phyloP scores from a whole-genome alignment of 1,140 invertebrate species.

The Rhopalosiphum maidis region DNA sequence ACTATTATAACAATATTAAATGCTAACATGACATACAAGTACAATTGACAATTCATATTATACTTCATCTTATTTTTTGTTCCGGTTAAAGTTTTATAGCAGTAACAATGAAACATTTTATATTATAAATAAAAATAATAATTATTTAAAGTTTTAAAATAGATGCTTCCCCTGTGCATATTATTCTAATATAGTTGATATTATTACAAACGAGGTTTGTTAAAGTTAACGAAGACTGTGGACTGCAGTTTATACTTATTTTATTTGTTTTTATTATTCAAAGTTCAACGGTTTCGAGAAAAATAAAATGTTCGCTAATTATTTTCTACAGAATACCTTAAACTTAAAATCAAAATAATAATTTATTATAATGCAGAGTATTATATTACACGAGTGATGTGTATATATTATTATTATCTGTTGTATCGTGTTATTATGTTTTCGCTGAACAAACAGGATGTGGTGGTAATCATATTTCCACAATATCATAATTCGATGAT shows the following conservation, averaged over 20 bases:
- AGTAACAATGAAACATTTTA: background rate
- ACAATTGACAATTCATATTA: background rate
- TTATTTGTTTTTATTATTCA: conserved; percentile 3
- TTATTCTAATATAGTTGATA: background rate
- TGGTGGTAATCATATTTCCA: background rate
- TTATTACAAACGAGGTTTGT: background rate
- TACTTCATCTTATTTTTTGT: background rate
- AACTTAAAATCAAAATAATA: background rate
- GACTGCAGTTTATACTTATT: background rate
- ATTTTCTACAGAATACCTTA: background rate
- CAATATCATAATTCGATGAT: background rate
- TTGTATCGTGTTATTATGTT: background rate
- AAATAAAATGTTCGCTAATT: conserved; percentile 7
- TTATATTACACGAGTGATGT: background rate
- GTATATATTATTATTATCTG: background rate
- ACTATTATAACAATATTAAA: background rate
- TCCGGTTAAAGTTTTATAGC: background rate
- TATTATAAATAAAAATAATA: background rate
- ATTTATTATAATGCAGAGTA: background rate
- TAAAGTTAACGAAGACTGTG: background rate
- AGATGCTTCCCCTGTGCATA: background rate
- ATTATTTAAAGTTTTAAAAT: background rate
- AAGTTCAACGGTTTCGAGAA: conserved; percentile 10
- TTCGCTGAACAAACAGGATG: background rate
- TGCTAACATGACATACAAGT: background rate